Percentiles rank a stretch among this genome's conserved stretches.
These are phyloP conservation scores for Brachyalestes nurse DNA, from an alignment of 2,797 vertebrate species.

Conservation along the genomic window DNA sequence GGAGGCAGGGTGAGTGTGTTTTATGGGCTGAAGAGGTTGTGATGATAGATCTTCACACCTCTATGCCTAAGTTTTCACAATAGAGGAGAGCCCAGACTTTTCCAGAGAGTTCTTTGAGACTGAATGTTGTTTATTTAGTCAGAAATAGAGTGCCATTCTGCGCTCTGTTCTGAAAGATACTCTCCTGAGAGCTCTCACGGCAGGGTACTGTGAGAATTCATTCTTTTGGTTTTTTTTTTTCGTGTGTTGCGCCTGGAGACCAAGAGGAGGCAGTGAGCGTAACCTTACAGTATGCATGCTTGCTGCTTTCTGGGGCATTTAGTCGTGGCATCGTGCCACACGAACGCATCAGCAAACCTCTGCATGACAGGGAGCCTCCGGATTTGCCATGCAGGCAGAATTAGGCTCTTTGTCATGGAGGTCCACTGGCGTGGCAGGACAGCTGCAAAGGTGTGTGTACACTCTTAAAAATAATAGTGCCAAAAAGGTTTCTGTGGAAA, in stretches of 20 bases:
- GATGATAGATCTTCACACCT: neutral
- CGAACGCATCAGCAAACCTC: conserved; percentile 30
- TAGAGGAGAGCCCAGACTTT: conserved; percentile 1
- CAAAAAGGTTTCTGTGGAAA: neutral
- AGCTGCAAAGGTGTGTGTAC: conserved; percentile 5
- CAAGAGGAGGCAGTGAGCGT: conserved; percentile 39
- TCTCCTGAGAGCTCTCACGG: conserved; percentile 31
- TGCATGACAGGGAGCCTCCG: conserved; percentile 38
- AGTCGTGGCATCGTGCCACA: conserved; percentile 37
- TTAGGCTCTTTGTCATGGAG: conserved; percentile 31
- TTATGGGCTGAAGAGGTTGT: neutral
- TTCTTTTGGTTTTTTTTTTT: neutral
- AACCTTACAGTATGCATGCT: conserved; percentile 45
- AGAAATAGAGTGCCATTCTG: conserved; percentile 36
- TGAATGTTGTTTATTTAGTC: conserved; percentile 21
- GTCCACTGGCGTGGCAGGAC: neutral
- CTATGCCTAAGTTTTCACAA: neutral
- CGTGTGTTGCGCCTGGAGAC: conserved; percentile 40
- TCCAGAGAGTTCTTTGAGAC: conserved; percentile 3
- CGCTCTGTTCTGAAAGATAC: conserved; percentile 38
- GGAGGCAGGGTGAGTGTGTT: neutral
- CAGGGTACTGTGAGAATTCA: conserved; percentile 27
- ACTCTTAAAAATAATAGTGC: neutral
- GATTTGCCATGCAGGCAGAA: conserved; percentile 35
- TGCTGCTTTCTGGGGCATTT: conserved; percentile 51